These are phyloP conservation scores for Apteryx mantelli DNA, from an alignment of 2,113 vertebrate species.

Conservation along the genomic window DNA sequence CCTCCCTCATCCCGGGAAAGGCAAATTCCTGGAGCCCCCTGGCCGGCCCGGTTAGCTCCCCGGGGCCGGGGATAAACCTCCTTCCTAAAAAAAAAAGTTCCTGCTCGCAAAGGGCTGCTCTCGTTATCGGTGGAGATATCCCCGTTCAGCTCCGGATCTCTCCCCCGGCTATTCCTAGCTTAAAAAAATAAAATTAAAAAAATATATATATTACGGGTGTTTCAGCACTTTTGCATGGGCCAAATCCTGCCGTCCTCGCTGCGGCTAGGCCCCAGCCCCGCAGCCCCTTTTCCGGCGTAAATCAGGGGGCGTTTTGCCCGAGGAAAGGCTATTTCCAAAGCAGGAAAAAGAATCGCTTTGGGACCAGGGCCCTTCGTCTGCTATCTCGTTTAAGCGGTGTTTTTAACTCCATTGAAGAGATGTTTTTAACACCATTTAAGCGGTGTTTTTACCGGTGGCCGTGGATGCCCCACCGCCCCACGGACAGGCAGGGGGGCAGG, in stretches of 20 bases:
- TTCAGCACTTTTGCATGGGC: background rate
- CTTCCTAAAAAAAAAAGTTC: background rate
- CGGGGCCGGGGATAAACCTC: background rate
- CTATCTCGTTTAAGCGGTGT: background rate
- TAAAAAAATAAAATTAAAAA: background rate
- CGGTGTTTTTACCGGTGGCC: background rate
- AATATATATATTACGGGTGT: rapidly evolving
- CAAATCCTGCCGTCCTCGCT: background rate
- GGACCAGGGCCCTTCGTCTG: background rate
- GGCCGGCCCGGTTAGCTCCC: no score
- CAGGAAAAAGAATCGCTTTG: background rate
- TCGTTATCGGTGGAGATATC: background rate
- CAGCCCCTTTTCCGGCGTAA: background rate
- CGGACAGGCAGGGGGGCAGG: background rate
- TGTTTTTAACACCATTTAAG: background rate
- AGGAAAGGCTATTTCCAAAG: background rate
- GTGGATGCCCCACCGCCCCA: background rate
- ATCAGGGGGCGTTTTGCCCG: background rate
- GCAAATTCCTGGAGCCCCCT: background rate
- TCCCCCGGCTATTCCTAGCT: background rate
- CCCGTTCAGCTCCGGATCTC: background rate
- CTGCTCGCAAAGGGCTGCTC: background rate
- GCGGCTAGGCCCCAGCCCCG: background rate
- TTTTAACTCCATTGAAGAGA: background rate
- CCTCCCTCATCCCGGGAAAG: no score